phyloP scores from a whole-genome alignment of 2,797 vertebrate genomes.

The Harpagifer antarcticus region DNA sequence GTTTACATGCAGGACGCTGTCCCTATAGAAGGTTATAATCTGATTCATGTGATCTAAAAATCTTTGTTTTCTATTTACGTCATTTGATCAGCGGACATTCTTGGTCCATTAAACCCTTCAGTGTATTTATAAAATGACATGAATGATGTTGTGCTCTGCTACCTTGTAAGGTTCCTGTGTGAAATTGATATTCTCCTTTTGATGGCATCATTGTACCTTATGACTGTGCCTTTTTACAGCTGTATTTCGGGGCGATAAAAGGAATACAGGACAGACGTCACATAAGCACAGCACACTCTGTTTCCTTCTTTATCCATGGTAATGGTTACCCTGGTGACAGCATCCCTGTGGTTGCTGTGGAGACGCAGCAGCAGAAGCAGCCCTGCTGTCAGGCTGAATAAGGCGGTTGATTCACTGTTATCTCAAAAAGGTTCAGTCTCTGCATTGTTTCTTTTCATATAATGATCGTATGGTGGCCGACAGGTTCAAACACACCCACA shows the following conservation, averaged over 20 bases:
- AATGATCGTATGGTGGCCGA: background rate
- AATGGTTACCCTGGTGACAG: slow-evolving; percentile 73
- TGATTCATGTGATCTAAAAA: slow-evolving; percentile 12
- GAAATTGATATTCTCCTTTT: slow-evolving; percentile 28
- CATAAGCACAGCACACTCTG: slow-evolving; percentile 41
- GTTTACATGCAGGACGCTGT: slow-evolving; percentile 24
- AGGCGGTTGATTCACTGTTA: slow-evolving; percentile 51
- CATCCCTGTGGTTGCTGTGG: slow-evolving; percentile 71
- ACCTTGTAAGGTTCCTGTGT: slow-evolving; percentile 11
- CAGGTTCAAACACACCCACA: too few species aligned
- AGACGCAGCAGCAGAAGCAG: slow-evolving; percentile 62
- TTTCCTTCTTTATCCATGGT: slow-evolving; percentile 55
- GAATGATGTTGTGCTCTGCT: slow-evolving; percentile 35
- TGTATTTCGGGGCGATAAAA: slow-evolving; percentile 16
- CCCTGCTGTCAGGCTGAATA: slow-evolving; percentile 55
- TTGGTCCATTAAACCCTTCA: background rate
- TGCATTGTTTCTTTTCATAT: slow-evolving; percentile 18
- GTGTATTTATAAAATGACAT: slow-evolving; percentile 13
- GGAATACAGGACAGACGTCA: slow-evolving; percentile 34
- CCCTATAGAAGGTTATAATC: slow-evolving; percentile 10
- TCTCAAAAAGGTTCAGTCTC: slow-evolving; percentile 50
- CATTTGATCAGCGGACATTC: slow-evolving; percentile 28
- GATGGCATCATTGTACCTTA: slow-evolving; percentile 23
- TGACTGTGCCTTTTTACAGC: slow-evolving; percentile 10
- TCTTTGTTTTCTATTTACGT: background rate